Conservation (phyloP, 2,888 invertebrate species). For the Pharmacophagus antenor region DNA sequence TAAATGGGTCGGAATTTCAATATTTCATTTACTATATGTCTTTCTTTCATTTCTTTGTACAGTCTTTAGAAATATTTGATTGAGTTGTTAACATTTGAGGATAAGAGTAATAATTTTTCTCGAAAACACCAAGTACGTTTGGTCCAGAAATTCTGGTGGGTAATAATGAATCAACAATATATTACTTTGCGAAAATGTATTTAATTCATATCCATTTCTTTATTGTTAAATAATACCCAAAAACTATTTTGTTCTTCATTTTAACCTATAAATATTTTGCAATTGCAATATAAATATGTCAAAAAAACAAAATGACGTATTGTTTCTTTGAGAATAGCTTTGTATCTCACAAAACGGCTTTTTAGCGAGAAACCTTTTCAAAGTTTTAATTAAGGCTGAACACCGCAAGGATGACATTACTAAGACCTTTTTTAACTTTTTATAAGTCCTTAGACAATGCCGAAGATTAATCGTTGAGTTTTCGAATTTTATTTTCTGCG, state of each 20-base stretch:
- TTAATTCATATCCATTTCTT: background rate
- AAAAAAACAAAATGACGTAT: background rate
- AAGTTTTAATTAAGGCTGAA: conserved; percentile 19
- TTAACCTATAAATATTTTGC: too few relatives aligned
- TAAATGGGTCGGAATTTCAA: too few relatives aligned
- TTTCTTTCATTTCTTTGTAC: too few relatives aligned
- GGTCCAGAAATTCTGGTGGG: too few relatives aligned
- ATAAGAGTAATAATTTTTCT: background rate
- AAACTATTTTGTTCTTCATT: too few relatives aligned
- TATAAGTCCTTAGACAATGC: conserved; percentile 3
- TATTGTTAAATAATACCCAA: too few relatives aligned
- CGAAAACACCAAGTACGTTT: background rate
- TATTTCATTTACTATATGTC: too few relatives aligned
- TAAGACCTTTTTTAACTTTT: conserved; percentile 13
- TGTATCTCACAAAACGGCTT: background rate
- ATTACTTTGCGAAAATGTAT: background rate
- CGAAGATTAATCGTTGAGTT: conserved; percentile 4
- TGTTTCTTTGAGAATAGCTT: background rate
- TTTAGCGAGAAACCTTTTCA: conserved; percentile 3
- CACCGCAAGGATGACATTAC: conserved; percentile 17
- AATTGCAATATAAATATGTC: too few relatives aligned
- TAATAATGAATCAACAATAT: background rate
- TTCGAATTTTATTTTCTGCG: background rate
- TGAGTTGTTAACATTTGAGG: background rate
- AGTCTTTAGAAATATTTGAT: too few relatives aligned